Base-by-base conservation (phyloP, 2,797 vertebrate genomes). In the Phyllotis vaccarum region DNA sequence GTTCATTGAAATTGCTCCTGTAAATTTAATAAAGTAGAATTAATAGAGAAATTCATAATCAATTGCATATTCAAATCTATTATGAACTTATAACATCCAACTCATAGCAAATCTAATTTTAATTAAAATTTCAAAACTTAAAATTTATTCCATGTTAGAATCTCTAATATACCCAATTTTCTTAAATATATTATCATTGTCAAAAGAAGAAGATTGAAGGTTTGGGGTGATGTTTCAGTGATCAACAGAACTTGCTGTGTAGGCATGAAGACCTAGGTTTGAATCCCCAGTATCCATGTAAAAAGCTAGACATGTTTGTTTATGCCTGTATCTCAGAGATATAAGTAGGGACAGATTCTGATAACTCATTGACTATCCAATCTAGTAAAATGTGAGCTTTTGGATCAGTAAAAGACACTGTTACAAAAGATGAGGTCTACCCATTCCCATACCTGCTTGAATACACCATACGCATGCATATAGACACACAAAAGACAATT, bases 61-160 rank as follows among this genome's bases (percentile, higher is more conserved):
- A 90, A 9, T 76, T 95, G 52, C 11, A 75, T 16, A 85, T 68
- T 94, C 80, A 87, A 83, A 91, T 83, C 29, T 90, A 10, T 29
- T 92, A 79, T 62, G 74, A 96, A 94, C 54, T 95, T 90, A 68
- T 34, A 86, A 40, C n/a, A 76, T 96, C 85, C n/a, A 78, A 93
- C n/a, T 93, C 83, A 86, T 24, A 52, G 5, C 43, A 89, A 82
- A 56, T 91, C 75, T 92, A 75, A 79, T 86, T 43, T 64, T 79
- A 89, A 88, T 74, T 40, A n/a, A n/a, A n/a, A 89, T 90, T 90
- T 54, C 46, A 70, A 86, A 54, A n/a, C n/a, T 91, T 92, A 90
- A 95, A 97, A 75, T 92, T 0, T 2, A 72, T 95, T 70, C 72
- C 68, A 79, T 27, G 21, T 80, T 68, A 95, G 56, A 86, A 79